Base-by-base conservation (phyloP, 2,797 vertebrate species). In the Megalops cyprinoides region DNA sequence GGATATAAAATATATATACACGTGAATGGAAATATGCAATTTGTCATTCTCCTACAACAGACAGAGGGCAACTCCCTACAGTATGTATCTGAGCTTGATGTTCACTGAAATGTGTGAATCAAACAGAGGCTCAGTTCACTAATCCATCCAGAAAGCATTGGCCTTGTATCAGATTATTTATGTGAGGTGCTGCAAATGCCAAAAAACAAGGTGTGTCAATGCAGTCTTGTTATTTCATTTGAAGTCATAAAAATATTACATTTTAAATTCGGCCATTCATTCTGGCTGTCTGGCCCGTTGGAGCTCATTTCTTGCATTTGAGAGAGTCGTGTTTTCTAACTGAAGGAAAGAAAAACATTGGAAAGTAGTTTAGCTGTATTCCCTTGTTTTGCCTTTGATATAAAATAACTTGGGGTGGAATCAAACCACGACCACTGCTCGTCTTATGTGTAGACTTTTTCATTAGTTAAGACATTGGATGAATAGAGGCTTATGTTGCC, bases 141-240 rank as follows among this genome's bases (percentile, higher is more conserved):
- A 89, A 89, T 90, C 87, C 88, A 86, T 85, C 92, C 91, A 89
- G 91, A 92, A 92, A 90, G 88, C 90, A 90, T 92, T 89, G 82
- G 87, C 86, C 90, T 90, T 87, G 87, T 89, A 85, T 88, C 84
- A 82, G 90, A 91, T 93, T 92, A 94, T 95, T 95, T 94, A 94
- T 94, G 91, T 87, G 90, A 82, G 77, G 87, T 89, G 79, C 80
- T 31, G 31, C 37, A 46, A 92, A 90, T 90, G n/a, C n/a, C 90
- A 91, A 83, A 94, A 93, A 93, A 91, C 89, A 92, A 92, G 94
- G 93, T 92, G 93, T 93, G 94, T 92, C 92, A 90, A 84, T 80
- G 87, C 88, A 88, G 88, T 90, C 91, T 91, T 93, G 90, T 91
- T 91, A 89, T 91, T 91, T 88, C 89, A 86, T 88, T 87, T 81